phyloP scores from a whole-genome alignment of 2,797 vertebrate species.

The Gadopsis bispinosus region DNA sequence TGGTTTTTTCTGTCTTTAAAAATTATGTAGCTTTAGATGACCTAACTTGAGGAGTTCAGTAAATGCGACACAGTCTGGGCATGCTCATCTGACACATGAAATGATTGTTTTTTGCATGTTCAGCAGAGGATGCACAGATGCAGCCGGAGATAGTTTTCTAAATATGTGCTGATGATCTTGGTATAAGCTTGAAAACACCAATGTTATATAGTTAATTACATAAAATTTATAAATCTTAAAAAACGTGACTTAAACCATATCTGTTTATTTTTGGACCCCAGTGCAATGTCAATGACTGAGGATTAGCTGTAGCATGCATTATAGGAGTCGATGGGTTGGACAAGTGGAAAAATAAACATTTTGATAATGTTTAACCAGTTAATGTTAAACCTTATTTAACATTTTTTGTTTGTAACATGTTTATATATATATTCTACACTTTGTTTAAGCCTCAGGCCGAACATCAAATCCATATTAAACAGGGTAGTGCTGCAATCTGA shows the following conservation, averaged over 20 bases:
- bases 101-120: conserved; percentile 18
- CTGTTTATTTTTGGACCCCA: not conserved
- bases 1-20: not conserved
- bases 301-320: conserved; percentile 24
- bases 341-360: not conserved
- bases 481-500: conserved; percentile 47
- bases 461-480: conserved; percentile 22
- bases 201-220: conserved; percentile 2
- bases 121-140: not conserved
- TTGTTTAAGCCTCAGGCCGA: conserved; percentile 19
- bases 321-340: not conserved
- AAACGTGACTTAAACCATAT: not conserved
- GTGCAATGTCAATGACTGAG: not conserved
- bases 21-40: not conserved
- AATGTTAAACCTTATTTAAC: not conserved
- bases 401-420: not conserved
- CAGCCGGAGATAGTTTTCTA: not conserved
- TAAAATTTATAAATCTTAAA: not conserved
- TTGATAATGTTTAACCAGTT: not conserved
- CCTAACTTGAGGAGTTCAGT: not conserved
- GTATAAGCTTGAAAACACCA: not conserved
- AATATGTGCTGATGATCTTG: not conserved
- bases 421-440: not conserved
- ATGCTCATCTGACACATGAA: not conserved
- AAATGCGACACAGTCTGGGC: conserved; percentile 3